Evolutionary conservation across 2,113 vertebrate species (phyloP).

Genomic region (Stegostoma tigrinum): DNA sequence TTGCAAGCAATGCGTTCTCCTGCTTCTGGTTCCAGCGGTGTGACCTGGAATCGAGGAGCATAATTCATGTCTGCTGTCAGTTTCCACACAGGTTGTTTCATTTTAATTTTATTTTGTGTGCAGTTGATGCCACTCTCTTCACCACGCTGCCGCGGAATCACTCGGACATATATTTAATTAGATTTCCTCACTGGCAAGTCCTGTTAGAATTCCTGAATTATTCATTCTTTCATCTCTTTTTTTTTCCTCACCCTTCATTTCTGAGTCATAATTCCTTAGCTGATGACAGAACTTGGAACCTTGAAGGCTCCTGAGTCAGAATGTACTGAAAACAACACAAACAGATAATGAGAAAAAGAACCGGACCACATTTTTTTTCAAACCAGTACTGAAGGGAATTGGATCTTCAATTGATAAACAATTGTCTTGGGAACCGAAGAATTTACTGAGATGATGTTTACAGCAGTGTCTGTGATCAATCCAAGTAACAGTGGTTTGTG

Average conservation of each 20-base stretch:
- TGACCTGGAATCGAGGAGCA: no score
- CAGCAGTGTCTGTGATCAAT: neutral
- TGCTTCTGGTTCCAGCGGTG: no score
- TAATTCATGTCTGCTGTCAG: no score
- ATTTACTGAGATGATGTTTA: neutral
- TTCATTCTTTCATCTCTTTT: neutral
- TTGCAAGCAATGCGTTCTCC: no score
- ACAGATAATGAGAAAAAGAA: neutral
- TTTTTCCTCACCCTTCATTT: neutral
- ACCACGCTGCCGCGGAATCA: neutral
- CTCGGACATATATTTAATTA: constrained; percentile 8
- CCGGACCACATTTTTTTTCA: neutral
- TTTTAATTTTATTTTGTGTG: neutral
- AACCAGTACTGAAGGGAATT: neutral
- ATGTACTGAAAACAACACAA: neutral
- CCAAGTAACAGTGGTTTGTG: neutral
- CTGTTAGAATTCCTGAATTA: constrained; percentile 25
- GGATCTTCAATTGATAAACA: neutral
- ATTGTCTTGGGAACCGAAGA: neutral
- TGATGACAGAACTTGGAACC: neutral
- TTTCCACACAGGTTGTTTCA: neutral
- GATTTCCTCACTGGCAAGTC: neutral
- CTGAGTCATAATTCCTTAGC: neutral
- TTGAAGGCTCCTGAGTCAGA: neutral
- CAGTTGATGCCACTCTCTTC: neutral